Evolutionary conservation across 2,113 vertebrate genomes (phyloP).

Genomic region (Tricholaema leucomelas): DNA sequence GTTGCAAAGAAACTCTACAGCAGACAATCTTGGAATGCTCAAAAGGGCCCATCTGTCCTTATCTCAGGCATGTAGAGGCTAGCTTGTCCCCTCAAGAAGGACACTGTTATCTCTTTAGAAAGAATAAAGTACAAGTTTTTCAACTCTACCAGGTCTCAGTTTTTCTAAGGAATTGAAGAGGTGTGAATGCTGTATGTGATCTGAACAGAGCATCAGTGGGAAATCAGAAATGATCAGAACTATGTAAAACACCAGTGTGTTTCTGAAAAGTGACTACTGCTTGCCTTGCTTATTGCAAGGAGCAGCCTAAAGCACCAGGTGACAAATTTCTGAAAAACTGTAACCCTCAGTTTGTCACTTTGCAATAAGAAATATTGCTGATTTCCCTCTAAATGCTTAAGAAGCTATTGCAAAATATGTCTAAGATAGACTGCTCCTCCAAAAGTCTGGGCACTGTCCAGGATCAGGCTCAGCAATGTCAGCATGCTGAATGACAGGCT

Average conservation of each 20-base stretch:
- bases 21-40: neutral
- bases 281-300: neutral
- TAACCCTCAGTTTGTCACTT: neutral
- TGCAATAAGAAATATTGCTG: neutral
- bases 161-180: conserved; percentile 8
- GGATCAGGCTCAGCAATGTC: neutral
- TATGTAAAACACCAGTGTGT: neutral
- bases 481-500: neutral
- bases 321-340: neutral
- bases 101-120: neutral
- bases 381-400: conserved; percentile 16
- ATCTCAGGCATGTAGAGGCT: neutral
- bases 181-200: neutral
- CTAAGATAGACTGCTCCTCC: neutral
- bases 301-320: conserved; percentile 12
- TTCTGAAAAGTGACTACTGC: neutral
- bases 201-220: neutral
- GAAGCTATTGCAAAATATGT: conserved; percentile 3
- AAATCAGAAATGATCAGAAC: neutral
- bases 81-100: neutral
- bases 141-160: neutral
- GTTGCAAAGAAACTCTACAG: neutral
- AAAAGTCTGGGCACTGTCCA: neutral
- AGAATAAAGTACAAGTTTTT: neutral
- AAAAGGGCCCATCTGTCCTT: neutral